Evolutionary conservation across 1,140 invertebrate species (phyloP), one percentile per base, ranked within the genome.

Genomic region (Nilaparvata lugens): DNA sequence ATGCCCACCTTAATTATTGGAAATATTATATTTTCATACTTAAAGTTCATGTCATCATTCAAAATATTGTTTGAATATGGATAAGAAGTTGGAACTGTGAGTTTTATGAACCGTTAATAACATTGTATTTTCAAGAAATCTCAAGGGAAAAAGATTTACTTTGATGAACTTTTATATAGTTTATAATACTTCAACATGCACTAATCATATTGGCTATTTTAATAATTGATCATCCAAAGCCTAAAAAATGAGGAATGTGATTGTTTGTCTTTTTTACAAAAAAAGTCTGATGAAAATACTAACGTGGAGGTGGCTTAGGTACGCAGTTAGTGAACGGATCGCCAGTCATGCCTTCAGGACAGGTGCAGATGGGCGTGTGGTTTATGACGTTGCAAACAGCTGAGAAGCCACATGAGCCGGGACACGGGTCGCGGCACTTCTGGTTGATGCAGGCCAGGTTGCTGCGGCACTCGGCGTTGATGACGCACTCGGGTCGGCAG

Each of bases 391-490:
- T 78, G 65, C 86, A 88, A 53, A 81, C 71, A 11, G 84, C 82
- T 51, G 75, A 75, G 52, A 80, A 72, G 52, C 85, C 85, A 66
- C 85, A 88, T 0, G 83, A 82, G 6, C 85, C 83, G 43, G 76
- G 78, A 69, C 86, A 88, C 53, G 85, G 85, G 73, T 88, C 82
- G 53, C 76, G 74, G 71, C 86, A 88, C 74, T 83, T 84, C 68
- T 85, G 78, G 63, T 80, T 80, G 42, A 86, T 81, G 68, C 87
- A 89, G 5, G 85, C 84, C 66, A 75, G 73, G 61, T 78, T 79
- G 61, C 79, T 81, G 25, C 81, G 70, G 71, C 86, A 89, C 70
- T 87, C 83, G 2, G 77, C 72, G 70, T 83, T 81, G 60, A 78
- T 79, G 40, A 82, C 77, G 70, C 85, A 87, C 75, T 84, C 81